phyloP scores from a whole-genome alignment of 2,888 invertebrate species.

The Sinodicranocentrus sp. region DNA sequence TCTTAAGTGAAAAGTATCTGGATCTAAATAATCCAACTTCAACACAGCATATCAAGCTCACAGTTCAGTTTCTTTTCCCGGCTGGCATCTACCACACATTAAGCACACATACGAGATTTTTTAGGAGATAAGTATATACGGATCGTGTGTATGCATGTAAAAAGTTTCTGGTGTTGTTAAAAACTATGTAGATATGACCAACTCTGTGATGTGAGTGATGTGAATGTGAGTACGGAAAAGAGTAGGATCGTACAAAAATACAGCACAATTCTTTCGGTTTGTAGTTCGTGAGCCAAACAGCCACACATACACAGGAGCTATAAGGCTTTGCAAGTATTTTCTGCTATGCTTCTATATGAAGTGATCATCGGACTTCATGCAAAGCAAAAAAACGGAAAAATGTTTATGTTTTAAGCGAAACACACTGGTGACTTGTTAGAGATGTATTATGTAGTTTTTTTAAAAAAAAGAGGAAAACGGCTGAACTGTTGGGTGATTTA shows the following conservation, averaged over 20 bases:
- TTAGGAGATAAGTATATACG: not conserved
- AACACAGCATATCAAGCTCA: conserved; percentile 50
- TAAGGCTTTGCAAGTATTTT: not conserved
- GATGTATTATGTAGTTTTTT: too few species aligned
- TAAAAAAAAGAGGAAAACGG: too few species aligned
- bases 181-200: not conserved
- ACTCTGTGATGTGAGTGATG: not conserved
- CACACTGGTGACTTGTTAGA: too few species aligned
- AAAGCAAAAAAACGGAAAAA: too few species aligned
- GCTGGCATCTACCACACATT: conserved; percentile 48
- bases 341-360: too few species aligned
- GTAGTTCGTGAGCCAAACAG: conserved; percentile 1
- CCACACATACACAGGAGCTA: not conserved
- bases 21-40: conserved; percentile 59
- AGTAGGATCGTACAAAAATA: too few species aligned
- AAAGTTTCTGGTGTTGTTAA: conserved; percentile 21
- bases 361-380: too few species aligned
- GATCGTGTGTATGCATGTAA: not conserved
- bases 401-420: too few species aligned
- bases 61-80: conserved; percentile 60
- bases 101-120: conserved; percentile 17
- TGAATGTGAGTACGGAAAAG: not conserved
- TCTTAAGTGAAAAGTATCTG: conserved; percentile 52
- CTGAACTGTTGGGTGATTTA: too few species aligned
- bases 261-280: conserved; percentile 2